phyloP scores from a whole-genome alignment of 2,888 invertebrate genomes.

The Pterostichus niger region DNA sequence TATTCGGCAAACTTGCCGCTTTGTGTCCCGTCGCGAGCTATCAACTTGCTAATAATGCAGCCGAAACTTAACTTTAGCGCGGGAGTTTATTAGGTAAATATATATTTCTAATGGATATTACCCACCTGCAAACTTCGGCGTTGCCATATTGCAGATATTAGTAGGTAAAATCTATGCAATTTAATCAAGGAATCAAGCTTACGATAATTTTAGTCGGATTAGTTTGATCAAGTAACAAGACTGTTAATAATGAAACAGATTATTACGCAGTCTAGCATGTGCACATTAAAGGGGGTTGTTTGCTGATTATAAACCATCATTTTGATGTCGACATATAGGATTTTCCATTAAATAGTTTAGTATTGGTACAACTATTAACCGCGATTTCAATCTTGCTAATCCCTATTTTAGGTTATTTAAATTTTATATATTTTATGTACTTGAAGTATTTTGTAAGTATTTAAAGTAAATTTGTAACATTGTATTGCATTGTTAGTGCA shows the following conservation, averaged over 20 bases:
- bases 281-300: slow-evolving; percentile 20
- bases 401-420: no score
- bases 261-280: not conserved
- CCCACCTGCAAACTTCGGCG: slow-evolving; percentile 39
- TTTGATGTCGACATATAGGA: no score
- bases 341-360: no score
- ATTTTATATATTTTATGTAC: no score
- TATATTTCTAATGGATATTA: slow-evolving; percentile 44
- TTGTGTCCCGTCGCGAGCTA: not conserved
- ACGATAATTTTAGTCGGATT: slow-evolving; percentile 51
- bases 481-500: no score
- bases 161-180: slow-evolving; percentile 30
- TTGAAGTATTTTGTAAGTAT: no score
- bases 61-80: slow-evolving; percentile 8
- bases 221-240: slow-evolving; percentile 55
- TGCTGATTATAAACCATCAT: not conserved
- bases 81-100: slow-evolving; percentile 36
- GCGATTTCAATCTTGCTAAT: no score
- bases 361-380: no score
- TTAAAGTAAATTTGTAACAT: no score
- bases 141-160: slow-evolving; percentile 46
- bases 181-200: slow-evolving; percentile 49
- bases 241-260: slow-evolving; percentile 49
- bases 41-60: slow-evolving; percentile 23
- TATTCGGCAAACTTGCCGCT: slow-evolving; percentile 3